A percentile compares a stretch with the other conserved stretches of the same genome.
Evolutionary conservation across 1,140 invertebrate genomes (phyloP).

Genomic region (Aphis craccivora): DNA sequence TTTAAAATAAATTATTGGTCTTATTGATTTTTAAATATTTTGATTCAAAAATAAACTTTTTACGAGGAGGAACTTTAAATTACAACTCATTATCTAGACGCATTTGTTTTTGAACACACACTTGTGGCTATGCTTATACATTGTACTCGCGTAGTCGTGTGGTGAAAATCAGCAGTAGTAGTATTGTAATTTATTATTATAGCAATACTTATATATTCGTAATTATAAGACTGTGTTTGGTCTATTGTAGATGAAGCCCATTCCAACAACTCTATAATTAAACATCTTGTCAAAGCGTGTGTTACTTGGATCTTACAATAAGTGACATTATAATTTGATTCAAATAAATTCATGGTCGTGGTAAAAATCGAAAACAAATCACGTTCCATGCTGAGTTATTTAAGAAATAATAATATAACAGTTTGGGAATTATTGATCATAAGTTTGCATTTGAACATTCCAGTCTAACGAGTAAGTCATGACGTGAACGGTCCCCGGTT

Average conservation of each 20-base stretch:
- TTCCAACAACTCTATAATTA: neutral
- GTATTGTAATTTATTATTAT: neutral
- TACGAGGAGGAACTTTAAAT: neutral
- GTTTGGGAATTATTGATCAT: neutral
- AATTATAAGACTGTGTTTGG: neutral
- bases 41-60: neutral
- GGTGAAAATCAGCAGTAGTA: neutral
- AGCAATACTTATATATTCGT: neutral
- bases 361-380: neutral
- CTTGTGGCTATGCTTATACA: neutral
- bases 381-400: neutral
- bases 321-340: neutral
- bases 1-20: too few relatives aligned
- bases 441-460: neutral
- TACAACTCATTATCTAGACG: too few relatives aligned
- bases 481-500: neutral
- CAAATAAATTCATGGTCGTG: too few relatives aligned
- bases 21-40: neutral
- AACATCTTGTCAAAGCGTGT: neutral
- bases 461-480: neutral
- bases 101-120: neutral
- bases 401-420: neutral
- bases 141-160: neutral
- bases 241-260: too few relatives aligned
- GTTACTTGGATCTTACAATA: neutral